Evolutionary conservation across 2,888 invertebrate genomes (phyloP), one percentile per base, ranked within the genome.

Genomic region (Zaprionus lineosus): DNA sequence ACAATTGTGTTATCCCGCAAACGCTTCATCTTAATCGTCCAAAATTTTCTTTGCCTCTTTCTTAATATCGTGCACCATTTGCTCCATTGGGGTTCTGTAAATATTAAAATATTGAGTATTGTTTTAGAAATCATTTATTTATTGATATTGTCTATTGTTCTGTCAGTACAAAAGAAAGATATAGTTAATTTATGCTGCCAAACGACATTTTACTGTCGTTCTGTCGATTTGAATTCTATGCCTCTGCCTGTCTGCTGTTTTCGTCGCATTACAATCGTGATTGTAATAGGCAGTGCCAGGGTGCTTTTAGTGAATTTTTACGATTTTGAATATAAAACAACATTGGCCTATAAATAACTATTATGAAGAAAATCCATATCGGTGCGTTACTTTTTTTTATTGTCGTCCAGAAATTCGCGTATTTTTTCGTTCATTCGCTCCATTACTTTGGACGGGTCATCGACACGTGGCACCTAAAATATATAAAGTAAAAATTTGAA

Each of bases 381-480:
- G 8, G 16, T 9, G 6, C 31, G 56, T 88, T 89, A 88, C 91
- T 95, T 94, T 62, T 92, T 92, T 68, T 86, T 87, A 56, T 86
- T 82, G 9, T 88, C 84, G 6, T 96, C 94, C 14, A 94, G 89
- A 87, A 92, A 94, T 47, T 82, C 86, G 3, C 83, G 68, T 0
- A 86, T 21, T 40, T 81, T 81, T 15, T 70, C 58, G 40, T 84
- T 81, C 9, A 71, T 3, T 11, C 93, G 94, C 65, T 94, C 93
- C 84, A 94, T 90, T 76, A 97, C 87, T 74, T 93, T 93, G 59
- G 91, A 90, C 2, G 97, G 97, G 74, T 97, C 95, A 90, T 97
- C 96, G 3, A 97, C 95, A 88, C 94, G 93, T 4, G 96, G 96
- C 67, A 97, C 92, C 96, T 97, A 90, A 52, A 91, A 18, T 3